These are phyloP conservation scores for Hemithea aestivaria DNA, from an alignment of 2,888 invertebrate genomes.

Conservation along the genomic window DNA sequence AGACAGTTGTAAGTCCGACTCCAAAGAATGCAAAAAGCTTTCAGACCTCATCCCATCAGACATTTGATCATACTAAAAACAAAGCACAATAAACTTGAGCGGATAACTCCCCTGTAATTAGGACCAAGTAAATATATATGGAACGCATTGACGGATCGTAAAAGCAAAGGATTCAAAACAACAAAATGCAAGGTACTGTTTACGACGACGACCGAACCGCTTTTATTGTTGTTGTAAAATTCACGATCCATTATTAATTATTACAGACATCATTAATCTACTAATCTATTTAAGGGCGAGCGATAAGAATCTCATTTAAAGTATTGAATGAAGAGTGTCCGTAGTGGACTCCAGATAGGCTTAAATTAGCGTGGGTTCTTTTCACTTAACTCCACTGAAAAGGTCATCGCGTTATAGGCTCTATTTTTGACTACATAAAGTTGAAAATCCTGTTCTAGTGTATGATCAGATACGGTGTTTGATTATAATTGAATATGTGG, in stretches of 20 bases:
- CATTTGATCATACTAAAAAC: slow-evolving; percentile 57
- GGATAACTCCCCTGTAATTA: slow-evolving; percentile 69
- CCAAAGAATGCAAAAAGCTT: slow-evolving; percentile 5
- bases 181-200: slow-evolving; percentile 72
- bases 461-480: slow-evolving; percentile 32
- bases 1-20: not conserved
- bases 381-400: not conserved
- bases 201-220: slow-evolving; percentile 68
- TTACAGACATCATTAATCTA: slow-evolving; percentile 79
- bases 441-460: slow-evolving; percentile 21
- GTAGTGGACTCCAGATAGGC: slow-evolving; percentile 77
- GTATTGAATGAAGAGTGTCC: slow-evolving; percentile 79
- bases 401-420: slow-evolving; percentile 23
- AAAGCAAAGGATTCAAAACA: slow-evolving; percentile 71
- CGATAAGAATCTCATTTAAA: slow-evolving; percentile 80
- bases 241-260: slow-evolving; percentile 79
- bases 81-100: slow-evolving; percentile 59
- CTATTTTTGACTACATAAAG: slow-evolving; percentile 10
- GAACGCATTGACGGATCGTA: slow-evolving; percentile 74
- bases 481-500: slow-evolving; percentile 33
- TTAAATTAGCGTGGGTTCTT: slow-evolving; percentile 56
- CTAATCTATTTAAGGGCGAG: slow-evolving; percentile 78
- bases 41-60: slow-evolving; percentile 33
- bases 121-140: slow-evolving; percentile 73
- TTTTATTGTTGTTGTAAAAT: slow-evolving; percentile 79